Conservation (phyloP, 2,888 invertebrate species). For the Hemicrepidius hirtus region DNA sequence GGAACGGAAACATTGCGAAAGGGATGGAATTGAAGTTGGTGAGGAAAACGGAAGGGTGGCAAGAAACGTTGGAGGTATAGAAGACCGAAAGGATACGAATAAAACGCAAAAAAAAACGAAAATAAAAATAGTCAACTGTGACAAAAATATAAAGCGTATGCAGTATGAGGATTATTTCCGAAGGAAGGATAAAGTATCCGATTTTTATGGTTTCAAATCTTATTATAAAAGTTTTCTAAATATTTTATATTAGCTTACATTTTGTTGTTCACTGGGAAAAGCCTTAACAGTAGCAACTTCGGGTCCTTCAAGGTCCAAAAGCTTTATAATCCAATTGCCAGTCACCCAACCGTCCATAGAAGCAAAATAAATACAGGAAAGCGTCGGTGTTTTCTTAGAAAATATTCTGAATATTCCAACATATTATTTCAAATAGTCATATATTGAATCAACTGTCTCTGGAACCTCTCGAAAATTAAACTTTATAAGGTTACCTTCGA, state of each 20-base stretch:
- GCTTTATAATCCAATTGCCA: conserved; percentile 49
- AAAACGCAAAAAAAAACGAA: no score
- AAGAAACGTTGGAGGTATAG: no score
- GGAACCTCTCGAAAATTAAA: not conserved
- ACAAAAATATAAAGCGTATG: no score
- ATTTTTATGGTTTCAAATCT: not conserved
- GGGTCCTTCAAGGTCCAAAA: conserved; percentile 45
- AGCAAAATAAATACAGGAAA: conserved; percentile 47
- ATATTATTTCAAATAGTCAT: conserved; percentile 33
- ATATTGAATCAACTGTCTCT: conserved; percentile 8
- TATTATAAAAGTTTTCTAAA: not conserved
- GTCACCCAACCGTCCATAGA: conserved; percentile 42
- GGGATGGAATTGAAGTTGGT: no score
- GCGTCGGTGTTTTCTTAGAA: conserved; percentile 44
- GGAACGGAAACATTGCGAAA: no score
- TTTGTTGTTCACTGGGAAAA: conserved; percentile 37
- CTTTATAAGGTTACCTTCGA: not conserved
- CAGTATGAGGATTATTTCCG: no score
- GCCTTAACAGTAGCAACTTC: conserved; percentile 19
- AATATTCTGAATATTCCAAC: conserved; percentile 37
- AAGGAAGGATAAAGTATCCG: no score
- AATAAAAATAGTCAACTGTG: no score
- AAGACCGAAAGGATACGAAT: no score
- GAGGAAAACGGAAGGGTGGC: no score
- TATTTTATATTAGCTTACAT: conserved; percentile 4